Base-by-base conservation (phyloP, 2,888 invertebrate species). In the Synergus itoensis region DNA sequence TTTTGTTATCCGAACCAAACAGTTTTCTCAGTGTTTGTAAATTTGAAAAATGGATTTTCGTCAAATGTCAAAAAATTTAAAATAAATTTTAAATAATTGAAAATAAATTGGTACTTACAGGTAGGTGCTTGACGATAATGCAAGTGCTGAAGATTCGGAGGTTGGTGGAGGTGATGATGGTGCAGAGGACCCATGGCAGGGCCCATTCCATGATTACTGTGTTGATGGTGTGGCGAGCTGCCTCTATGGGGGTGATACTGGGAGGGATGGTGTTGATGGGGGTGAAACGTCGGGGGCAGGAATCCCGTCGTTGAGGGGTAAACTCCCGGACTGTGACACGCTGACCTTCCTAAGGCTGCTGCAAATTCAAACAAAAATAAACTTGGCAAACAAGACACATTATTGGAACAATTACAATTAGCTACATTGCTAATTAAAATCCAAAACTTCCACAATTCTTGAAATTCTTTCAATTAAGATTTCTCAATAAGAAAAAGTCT, bases 151-250 rank as follows among this genome's bases (percentile, higher is more conserved):
- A 92, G 86, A 84, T 90, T 91, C 82, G 91, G 90, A 81, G 91
- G 85, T 82, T 92, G 90, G 77, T 90, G 91, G 78, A 91, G 89
- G 81, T 91, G 91, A 77, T 90, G 90, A 76, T 91, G 91, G 80
- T 90, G 91, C 4, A 92, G 92, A 69, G 92, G 92, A 79, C 91
- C 92, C 92, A 92, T 92, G 11, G 90, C 81, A n/a, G 91, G 89
- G 48, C 89, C 88, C 90, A 91, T 90, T 36, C 86, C 85, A 82
- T 91, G 91, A 79, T 85, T 87, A 78, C 87, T 87, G 83, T 90
- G 91, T 21, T 90, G 89, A 83, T 90, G 91, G 80, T 91, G 91
- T 11, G 91, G 91, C 80, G 91, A 90, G 78, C 90, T 89, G 81
- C 91, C 91, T 86, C 91, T 88, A 86, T 91, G 91, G 77, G 90